Evolutionary conservation across 1,140 invertebrate genomes (phyloP).

Genomic region (Cotesia vestalis): DNA sequence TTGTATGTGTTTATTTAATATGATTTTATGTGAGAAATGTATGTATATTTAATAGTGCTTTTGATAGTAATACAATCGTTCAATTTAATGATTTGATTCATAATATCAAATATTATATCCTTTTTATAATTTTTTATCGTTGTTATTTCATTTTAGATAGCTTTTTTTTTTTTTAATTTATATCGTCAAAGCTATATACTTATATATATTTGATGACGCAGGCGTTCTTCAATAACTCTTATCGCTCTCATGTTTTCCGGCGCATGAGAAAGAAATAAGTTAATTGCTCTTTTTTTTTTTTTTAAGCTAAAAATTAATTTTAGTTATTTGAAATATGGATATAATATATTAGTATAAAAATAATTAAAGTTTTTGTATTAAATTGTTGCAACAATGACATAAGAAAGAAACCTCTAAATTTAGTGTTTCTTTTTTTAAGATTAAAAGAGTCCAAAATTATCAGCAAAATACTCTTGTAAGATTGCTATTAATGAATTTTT

Average conservation of each 20-base stretch:
- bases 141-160: neutral
- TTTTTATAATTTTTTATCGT: conserved; percentile 5
- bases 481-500: no score
- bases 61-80: neutral
- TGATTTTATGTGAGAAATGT: neutral
- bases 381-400: no score
- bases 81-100: no score
- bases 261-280: neutral
- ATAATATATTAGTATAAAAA: no score
- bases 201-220: conserved; percentile 20
- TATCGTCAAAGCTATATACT: conserved; percentile 6
- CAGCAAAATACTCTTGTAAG: no score
- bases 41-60: neutral
- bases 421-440: no score
- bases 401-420: no score
- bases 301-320: neutral
- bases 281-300: neutral
- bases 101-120: neutral
- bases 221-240: conserved; percentile 18
- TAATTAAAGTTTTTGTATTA: neutral
- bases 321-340: neutral
- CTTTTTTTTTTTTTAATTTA: neutral
- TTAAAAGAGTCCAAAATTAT: no score
- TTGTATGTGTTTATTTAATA: neutral
- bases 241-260: conserved; percentile 1